phyloP scores from a whole-genome alignment of 2,797 vertebrate genomes.

The Lithobates pipiens region DNA sequence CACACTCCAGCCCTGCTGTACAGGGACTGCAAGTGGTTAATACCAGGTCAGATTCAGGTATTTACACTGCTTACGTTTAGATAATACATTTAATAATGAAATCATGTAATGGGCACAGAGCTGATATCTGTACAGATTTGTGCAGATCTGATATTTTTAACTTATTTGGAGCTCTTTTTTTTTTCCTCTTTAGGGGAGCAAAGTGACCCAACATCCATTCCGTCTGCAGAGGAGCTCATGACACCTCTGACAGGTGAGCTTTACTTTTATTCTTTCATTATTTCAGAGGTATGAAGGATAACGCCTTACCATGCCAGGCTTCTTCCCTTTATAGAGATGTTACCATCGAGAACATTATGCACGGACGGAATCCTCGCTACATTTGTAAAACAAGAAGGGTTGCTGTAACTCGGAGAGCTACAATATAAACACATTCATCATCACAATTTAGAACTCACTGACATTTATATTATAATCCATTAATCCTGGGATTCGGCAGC shows the following conservation, averaged over 20 bases:
- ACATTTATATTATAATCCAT: not conserved
- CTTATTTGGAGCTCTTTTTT: not conserved
- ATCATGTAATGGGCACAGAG: too few species aligned
- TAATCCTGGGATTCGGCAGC: not conserved
- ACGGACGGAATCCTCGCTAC: not conserved
- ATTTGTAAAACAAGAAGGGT: not conserved
- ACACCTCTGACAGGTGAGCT: constrained; percentile 8
- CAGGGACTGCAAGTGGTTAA: too few species aligned
- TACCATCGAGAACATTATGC: not conserved
- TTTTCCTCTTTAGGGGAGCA: not conserved
- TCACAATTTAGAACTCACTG: not conserved
- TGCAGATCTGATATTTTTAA: too few species aligned
- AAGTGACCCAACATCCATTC: constrained; percentile 5
- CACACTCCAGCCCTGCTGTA: too few species aligned
- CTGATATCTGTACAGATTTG: too few species aligned
- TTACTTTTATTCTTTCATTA: not conserved
- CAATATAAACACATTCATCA: not conserved
- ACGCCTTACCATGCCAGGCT: not conserved
- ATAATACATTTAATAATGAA: too few species aligned
- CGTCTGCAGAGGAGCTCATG: constrained; percentile 32
- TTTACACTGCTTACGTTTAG: too few species aligned
- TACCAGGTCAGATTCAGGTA: too few species aligned
- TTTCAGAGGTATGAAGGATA: not conserved
- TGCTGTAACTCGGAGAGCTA: not conserved
- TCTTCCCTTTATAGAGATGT: not conserved